Evolutionary conservation across 2,888 invertebrate genomes (phyloP).

Genomic region (Tipula helvola): DNA sequence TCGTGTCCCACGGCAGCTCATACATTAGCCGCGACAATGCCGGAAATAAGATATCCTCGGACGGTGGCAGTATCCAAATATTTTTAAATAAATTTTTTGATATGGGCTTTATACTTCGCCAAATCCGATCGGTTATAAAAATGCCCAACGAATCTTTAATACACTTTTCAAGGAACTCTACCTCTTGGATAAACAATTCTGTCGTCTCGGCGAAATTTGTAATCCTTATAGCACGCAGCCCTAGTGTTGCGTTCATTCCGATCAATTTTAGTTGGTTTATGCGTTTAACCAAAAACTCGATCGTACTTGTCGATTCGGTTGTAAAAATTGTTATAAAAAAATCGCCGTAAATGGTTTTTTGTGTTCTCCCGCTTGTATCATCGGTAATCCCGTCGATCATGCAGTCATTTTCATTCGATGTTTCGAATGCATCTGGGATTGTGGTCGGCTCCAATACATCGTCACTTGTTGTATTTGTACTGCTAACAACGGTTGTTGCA

Average conservation of each 20-base stretch:
- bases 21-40: constrained; percentile 31
- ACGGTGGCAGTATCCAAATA: constrained; percentile 32
- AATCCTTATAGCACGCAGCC: constrained; percentile 27
- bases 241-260: background rate
- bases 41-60: constrained; percentile 26
- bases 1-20: constrained; percentile 34
- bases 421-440: background rate
- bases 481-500: background rate
- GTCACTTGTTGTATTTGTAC: background rate
- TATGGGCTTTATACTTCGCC: constrained; percentile 21
- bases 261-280: background rate
- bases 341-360: background rate
- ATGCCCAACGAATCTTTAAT: constrained; percentile 28
- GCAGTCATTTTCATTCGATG: background rate
- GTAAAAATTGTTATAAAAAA: background rate
- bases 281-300: background rate
- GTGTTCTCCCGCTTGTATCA: background rate
- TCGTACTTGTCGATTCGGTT: background rate
- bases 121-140: constrained; percentile 12
- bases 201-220: constrained; percentile 22
- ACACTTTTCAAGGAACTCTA: constrained; percentile 32
- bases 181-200: constrained; percentile 31
- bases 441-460: background rate
- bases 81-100: constrained; percentile 31
- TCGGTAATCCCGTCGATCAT: background rate